Percentiles rank a stretch among this genome's conserved stretches.
Evolutionary conservation across 2,797 vertebrate species (phyloP).

Genomic region (Cyprinodon diabolis): DNA sequence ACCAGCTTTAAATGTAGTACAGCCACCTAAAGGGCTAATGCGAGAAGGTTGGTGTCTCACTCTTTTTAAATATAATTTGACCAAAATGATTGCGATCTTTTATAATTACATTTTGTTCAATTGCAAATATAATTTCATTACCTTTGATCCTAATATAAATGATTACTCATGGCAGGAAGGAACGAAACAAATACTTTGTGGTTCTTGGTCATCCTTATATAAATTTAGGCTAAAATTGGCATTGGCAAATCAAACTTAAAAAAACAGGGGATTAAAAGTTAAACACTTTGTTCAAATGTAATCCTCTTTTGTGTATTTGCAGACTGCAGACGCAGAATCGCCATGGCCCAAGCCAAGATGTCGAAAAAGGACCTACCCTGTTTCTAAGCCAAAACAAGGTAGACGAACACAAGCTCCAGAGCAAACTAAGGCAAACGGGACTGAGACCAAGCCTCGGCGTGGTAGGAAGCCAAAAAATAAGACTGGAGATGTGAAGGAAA

Average conservation of each 20-base stretch:
- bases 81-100: too few species aligned
- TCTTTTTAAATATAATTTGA: too few species aligned
- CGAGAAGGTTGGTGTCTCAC: too few species aligned
- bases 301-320: constrained; percentile 17
- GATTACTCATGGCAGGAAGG: background rate
- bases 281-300: background rate
- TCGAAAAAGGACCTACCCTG: background rate
- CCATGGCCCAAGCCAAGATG: constrained; percentile 11
- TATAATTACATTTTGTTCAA: too few species aligned
- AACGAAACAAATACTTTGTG: background rate
- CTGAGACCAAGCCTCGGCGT: constrained; percentile 15
- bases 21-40: too few species aligned
- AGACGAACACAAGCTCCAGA: constrained; percentile 15
- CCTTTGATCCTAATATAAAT: background rate
- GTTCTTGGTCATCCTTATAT: background rate
- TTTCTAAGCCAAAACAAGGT: constrained; percentile 8
- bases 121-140: too few species aligned
- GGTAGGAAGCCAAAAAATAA: constrained; percentile 21
- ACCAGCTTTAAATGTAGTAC: too few species aligned
- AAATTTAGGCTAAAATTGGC: background rate
- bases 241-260: background rate
- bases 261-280: background rate
- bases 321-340: constrained; percentile 42
- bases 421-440: background rate
- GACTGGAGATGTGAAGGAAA: background rate